A percentile compares a stretch with the other conserved stretches of the same genome.
phyloP scores from a whole-genome alignment of 2,888 invertebrate species.

The Drosophila paramelanica region DNA sequence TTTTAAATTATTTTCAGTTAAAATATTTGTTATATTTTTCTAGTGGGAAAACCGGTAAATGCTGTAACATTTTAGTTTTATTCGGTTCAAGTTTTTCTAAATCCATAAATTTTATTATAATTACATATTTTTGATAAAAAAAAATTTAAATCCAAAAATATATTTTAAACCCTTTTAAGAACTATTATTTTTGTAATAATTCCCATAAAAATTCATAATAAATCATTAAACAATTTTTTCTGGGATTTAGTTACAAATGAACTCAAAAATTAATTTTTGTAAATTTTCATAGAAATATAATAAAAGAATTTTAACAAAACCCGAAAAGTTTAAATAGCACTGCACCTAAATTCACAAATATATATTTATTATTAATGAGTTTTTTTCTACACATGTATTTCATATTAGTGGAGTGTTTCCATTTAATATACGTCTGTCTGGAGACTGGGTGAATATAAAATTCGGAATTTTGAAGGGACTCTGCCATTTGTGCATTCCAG shows the following conservation, averaged over 20 bases:
- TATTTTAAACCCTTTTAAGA: too few relatives aligned
- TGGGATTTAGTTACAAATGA: too few relatives aligned
- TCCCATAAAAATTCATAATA: too few relatives aligned
- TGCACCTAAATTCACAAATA: slow-evolving; percentile 18
- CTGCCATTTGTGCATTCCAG: slow-evolving; percentile 5
- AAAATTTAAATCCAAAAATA: too few relatives aligned
- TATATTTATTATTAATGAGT: slow-evolving; percentile 18
- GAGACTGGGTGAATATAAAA: background rate
- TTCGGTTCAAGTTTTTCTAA: too few relatives aligned
- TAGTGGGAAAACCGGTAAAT: background rate
- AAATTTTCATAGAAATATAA: background rate
- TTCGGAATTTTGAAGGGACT: background rate
- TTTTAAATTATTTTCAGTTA: background rate
- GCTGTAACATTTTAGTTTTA: background rate
- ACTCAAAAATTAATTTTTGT: too few relatives aligned
- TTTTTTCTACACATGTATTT: slow-evolving; percentile 1
- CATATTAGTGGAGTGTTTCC: slow-evolving; percentile 27
- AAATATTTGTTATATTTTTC: background rate
- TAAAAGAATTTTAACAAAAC: background rate
- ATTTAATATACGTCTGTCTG: background rate
- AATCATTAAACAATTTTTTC: too few relatives aligned
- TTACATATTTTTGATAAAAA: too few relatives aligned
- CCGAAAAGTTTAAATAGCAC: background rate
- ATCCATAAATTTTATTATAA: too few relatives aligned
- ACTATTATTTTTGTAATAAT: too few relatives aligned